Evolutionary conservation across 2,797 vertebrate genomes (phyloP).

Genomic region (Pipistrellus nathusii): DNA sequence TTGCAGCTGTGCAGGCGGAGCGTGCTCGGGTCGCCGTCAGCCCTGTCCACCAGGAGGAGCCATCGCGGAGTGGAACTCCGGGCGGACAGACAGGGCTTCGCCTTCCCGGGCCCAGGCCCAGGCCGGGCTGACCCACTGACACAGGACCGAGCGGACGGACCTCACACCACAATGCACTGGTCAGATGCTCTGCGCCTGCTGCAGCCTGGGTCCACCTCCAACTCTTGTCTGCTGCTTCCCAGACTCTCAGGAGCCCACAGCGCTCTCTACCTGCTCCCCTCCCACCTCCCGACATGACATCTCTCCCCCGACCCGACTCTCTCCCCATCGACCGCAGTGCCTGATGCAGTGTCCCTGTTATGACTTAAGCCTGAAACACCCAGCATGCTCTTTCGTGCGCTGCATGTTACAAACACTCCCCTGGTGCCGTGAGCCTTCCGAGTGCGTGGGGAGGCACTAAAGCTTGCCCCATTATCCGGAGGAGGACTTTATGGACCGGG

Average conservation of each 20-base stretch:
- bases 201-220: neutral
- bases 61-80: neutral
- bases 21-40: neutral
- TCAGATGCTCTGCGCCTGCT: neutral
- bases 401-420: conserved; percentile 32
- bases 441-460: neutral
- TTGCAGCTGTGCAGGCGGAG: neutral
- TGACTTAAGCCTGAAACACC: conserved; percentile 29
- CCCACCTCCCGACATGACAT: neutral
- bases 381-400: neutral
- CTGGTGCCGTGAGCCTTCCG: conserved; percentile 47
- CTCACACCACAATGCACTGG: neutral
- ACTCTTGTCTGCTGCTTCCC: neutral
- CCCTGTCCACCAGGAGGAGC: neutral
- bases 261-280: neutral
- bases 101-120: neutral
- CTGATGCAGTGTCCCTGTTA: neutral
- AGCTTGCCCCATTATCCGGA: conserved; percentile 65
- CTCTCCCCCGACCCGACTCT: neutral
- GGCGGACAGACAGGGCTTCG: neutral
- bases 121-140: neutral
- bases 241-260: neutral
- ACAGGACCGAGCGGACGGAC: neutral
- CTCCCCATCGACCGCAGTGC: neutral
- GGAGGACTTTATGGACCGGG: conserved; percentile 66